Evolutionary conservation across 2,113 vertebrate genomes (phyloP).

Genomic region (Miniopterus natalensis): DNA sequence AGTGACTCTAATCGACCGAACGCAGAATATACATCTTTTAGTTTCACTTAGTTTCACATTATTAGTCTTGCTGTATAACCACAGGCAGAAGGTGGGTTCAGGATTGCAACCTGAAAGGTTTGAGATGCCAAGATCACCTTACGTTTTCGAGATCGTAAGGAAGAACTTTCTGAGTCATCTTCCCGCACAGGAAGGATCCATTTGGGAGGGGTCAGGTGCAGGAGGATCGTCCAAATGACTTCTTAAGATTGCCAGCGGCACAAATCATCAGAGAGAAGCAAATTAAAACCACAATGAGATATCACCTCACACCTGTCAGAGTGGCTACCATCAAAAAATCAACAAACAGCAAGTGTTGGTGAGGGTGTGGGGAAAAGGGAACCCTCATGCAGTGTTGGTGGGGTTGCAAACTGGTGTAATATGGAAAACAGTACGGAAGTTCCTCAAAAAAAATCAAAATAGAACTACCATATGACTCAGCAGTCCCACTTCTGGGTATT

Average conservation of each 20-base stretch:
- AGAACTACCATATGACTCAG: neutral
- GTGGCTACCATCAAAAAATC: neutral
- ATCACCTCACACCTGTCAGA: neutral
- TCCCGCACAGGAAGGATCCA: neutral
- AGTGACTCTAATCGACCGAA: neutral
- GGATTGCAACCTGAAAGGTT: neutral
- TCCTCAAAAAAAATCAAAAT: neutral
- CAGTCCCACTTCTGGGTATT: neutral
- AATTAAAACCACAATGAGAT: neutral
- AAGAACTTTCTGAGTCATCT: neutral
- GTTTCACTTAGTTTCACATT: neutral
- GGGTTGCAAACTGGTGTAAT: neutral
- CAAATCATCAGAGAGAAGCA: neutral
- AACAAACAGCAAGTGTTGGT: neutral
- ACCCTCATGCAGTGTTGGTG: neutral
- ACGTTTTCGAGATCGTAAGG: neutral
- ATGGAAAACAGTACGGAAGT: neutral
- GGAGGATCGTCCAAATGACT: neutral
- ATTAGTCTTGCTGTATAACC: neutral
- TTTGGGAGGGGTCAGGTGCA: neutral
- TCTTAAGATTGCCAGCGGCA: neutral
- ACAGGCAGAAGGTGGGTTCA: neutral
- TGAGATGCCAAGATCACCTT: conserved; percentile 4
- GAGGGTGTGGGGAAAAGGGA: neutral
- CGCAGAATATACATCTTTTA: neutral